phyloP scores from a whole-genome alignment of 2,888 invertebrate genomes.

The Argynnis bischoffii region DNA sequence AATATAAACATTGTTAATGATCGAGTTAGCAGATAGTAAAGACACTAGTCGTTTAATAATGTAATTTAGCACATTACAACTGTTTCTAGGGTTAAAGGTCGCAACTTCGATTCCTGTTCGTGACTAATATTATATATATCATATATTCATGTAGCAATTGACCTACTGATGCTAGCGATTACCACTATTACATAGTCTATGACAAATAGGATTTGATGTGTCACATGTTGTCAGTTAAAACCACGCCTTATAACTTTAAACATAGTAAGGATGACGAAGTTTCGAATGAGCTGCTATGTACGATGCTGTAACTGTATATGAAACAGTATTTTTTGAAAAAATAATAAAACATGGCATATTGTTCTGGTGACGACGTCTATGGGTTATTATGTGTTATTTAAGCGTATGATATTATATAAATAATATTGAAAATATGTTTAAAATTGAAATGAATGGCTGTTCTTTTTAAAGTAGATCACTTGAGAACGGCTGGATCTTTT shows the following conservation, averaged over 20 bases:
- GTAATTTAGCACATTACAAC: background rate
- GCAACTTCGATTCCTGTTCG: conserved; percentile 12
- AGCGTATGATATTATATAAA: too few species aligned
- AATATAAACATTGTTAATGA: too few species aligned
- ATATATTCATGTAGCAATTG: conserved; percentile 6
- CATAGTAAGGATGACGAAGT: background rate
- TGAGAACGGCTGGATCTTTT: too few species aligned
- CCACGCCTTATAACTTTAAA: conserved; percentile 3
- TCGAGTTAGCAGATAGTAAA: too few species aligned
- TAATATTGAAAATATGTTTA: too few species aligned
- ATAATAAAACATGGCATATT: too few species aligned
- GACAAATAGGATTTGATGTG: conserved; percentile 20
- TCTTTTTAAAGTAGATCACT: too few species aligned
- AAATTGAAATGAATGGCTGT: too few species aligned
- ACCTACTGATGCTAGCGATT: conserved; percentile 9
- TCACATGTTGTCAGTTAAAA: conserved; percentile 12
- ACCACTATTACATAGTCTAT: conserved; percentile 19
- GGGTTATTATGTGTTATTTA: too few species aligned
- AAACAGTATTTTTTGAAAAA: too few species aligned
- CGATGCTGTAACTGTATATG: too few species aligned
- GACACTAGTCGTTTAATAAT: background rate
- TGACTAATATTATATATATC: conserved; percentile 16
- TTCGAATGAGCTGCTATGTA: background rate
- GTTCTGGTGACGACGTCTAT: too few species aligned
- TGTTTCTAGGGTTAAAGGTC: conserved; percentile 1